Evolutionary conservation across 2,113 vertebrate genomes (phyloP).

Genomic region (Bubo bubo): DNA sequence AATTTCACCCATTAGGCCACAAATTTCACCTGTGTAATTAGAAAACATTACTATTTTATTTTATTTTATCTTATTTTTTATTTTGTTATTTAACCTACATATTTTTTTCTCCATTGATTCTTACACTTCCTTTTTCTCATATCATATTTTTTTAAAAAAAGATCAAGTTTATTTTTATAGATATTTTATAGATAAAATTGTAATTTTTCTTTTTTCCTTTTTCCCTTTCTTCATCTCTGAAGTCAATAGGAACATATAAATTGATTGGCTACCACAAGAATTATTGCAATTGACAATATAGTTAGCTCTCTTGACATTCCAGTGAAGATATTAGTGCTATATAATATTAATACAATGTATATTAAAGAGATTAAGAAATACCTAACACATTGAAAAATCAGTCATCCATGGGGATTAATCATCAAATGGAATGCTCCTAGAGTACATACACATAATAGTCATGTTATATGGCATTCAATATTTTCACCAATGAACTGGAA

Average conservation of each 20-base stretch:
- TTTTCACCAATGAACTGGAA: not conserved
- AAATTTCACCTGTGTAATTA: not conserved
- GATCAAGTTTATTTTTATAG: not conserved
- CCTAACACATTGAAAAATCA: not conserved
- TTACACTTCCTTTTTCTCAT: not conserved
- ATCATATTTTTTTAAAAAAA: not conserved
- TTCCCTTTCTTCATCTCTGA: not conserved
- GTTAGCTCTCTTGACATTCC: not conserved
- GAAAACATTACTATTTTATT: not conserved
- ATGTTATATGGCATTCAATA: not conserved
- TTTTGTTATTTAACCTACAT: not conserved
- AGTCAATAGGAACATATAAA: not conserved
- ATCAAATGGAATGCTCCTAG: not conserved
- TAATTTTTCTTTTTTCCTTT: not conserved
- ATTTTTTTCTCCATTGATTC: not conserved
- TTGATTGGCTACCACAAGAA: not conserved
- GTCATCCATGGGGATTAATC: not conserved
- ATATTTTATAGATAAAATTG: not conserved
- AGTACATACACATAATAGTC: not conserved
- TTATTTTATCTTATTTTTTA: not conserved
- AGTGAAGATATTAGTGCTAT: not conserved
- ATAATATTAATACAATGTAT: not conserved
- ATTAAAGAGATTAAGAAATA: conserved; percentile 10
- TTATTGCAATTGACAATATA: conserved; percentile 1
- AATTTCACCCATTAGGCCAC: not conserved